Conservation (phyloP, 2,888 invertebrate species). For the Trachelus troglodyta region DNA sequence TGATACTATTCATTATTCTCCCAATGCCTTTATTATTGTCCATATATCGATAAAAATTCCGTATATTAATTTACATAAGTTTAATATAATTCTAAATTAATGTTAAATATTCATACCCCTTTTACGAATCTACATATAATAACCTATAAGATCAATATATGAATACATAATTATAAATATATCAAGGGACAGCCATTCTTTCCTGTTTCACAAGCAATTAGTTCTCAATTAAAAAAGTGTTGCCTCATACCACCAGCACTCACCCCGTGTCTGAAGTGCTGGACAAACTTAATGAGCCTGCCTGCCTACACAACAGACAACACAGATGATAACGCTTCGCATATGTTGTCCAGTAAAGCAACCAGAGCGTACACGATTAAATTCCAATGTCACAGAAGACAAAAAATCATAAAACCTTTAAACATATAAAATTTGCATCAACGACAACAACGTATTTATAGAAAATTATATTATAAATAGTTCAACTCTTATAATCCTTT, state of each 20-base stretch:
- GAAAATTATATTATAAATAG: neutral
- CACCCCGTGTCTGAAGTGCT: constrained; percentile 17
- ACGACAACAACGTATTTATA: neutral
- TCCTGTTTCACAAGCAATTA: constrained; percentile 23
- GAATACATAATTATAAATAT: constrained; percentile 21
- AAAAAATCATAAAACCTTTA: neutral
- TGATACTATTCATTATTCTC: neutral
- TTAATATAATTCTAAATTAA: neutral
- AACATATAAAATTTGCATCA: neutral
- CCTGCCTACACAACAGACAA: constrained; percentile 23
- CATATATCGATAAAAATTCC: neutral
- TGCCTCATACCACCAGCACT: constrained; percentile 10
- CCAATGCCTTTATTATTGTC: neutral
- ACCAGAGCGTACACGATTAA: neutral
- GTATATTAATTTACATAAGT: neutral
- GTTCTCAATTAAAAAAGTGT: constrained; percentile 23
- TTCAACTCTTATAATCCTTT: neutral
- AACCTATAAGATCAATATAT: constrained; percentile 18
- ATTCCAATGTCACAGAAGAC: neutral
- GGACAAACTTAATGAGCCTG: constrained; percentile 20
- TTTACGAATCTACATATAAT: constrained; percentile 1
- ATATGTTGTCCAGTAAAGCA: constrained; percentile 12
- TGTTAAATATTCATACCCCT: neutral
- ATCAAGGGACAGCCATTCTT: constrained; percentile 20
- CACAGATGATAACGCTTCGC: constrained; percentile 19